phyloP scores from a whole-genome alignment of 2,888 invertebrate genomes.

The Andricus curvator region DNA sequence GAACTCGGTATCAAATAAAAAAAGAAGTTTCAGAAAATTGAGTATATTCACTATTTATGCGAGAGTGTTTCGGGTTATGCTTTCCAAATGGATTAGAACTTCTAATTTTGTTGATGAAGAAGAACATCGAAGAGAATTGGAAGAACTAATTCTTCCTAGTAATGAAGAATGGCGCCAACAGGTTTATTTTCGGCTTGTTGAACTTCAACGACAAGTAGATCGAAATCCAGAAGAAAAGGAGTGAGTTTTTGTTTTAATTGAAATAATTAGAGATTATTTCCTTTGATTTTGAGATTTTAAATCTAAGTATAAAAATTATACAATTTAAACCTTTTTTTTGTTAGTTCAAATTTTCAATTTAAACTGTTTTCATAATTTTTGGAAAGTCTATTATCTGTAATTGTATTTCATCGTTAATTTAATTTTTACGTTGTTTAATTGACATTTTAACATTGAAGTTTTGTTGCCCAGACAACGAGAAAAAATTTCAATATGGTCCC shows the following conservation, averaged over 20 bases:
- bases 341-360: too few species aligned
- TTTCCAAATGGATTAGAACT: conserved; percentile 77
- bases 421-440: background rate
- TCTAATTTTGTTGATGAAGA: conserved; percentile 57
- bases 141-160: conserved; percentile 84
- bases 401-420: too few species aligned
- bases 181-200: conserved; percentile 85
- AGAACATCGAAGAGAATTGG: conserved; percentile 76
- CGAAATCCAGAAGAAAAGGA: conserved; percentile 58
- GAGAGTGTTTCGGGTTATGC: conserved; percentile 82
- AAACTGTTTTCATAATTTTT: too few species aligned
- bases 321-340: too few species aligned
- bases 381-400: too few species aligned
- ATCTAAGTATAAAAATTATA: too few species aligned
- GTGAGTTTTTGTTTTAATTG: conserved; percentile 40
- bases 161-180: conserved; percentile 84
- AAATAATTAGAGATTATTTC: too few species aligned
- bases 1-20: background rate
- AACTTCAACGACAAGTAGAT: conserved; percentile 81
- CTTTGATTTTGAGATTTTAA: too few species aligned
- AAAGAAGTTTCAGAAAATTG: conserved; percentile 67
- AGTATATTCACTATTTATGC: conserved; percentile 85
- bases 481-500: conserved; percentile 9
- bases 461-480: background rate
- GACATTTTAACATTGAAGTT: background rate